A percentile compares a stretch with the other conserved stretches of the same genome.
Evolutionary conservation across 1,140 invertebrate species (phyloP).

Genomic region (Kradibia gibbosae): DNA sequence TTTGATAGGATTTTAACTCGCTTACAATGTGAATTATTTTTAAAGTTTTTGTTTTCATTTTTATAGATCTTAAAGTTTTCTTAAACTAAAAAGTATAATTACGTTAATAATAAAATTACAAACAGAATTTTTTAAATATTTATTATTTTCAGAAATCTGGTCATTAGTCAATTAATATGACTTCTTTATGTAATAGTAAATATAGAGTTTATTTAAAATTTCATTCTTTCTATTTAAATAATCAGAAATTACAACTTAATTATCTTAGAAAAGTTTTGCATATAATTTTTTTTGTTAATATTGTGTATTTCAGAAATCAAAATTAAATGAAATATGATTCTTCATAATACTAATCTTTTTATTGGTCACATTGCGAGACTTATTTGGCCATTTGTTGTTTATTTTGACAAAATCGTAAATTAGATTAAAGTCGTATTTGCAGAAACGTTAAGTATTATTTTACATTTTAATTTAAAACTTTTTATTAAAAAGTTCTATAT

Average conservation of each 20-base stretch:
- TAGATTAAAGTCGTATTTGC: slow-evolving; percentile 38
- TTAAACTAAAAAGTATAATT: slow-evolving; percentile 3
- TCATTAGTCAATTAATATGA: not conserved
- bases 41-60: slow-evolving; percentile 21
- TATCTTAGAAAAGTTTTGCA: slow-evolving; percentile 14
- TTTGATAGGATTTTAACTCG: slow-evolving; percentile 14
- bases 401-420: slow-evolving; percentile 23
- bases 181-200: not conserved
- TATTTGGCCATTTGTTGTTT: slow-evolving; percentile 17
- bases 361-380: not conserved
- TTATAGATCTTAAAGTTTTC: not conserved
- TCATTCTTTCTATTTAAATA: not conserved
- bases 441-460: not conserved
- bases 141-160: not conserved
- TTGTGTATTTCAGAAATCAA: not conserved
- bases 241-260: not conserved
- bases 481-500: slow-evolving; percentile 19
- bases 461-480: not conserved
- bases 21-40: slow-evolving; percentile 14
- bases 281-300: not conserved
- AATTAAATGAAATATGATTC: slow-evolving; percentile 21
- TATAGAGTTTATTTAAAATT: not conserved
- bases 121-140: slow-evolving; percentile 11
- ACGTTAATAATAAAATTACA: not conserved
- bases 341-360: slow-evolving; percentile 11